Evolutionary conservation across 2,888 invertebrate genomes (phyloP).

Genomic region (Drosophila vallismaia): DNA sequence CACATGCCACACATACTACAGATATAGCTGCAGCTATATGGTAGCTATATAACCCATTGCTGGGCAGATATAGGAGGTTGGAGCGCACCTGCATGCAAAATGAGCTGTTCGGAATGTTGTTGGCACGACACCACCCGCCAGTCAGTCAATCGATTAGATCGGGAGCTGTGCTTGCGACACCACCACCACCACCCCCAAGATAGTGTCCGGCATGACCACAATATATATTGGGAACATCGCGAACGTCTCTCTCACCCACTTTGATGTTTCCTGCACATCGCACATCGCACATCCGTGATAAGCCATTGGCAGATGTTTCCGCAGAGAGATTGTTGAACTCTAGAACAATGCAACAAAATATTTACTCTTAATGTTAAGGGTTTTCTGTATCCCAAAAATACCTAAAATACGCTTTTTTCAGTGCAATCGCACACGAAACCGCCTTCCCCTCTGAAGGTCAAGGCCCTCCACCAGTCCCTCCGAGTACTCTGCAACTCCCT

Average conservation of each 20-base stretch:
- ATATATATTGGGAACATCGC: background rate
- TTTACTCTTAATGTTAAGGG: background rate
- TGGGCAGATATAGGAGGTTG: constrained; percentile 1
- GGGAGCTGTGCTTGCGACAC: background rate
- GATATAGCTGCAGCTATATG: background rate
- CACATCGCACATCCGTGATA: background rate
- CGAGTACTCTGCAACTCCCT: background rate
- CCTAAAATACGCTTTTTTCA: no score
- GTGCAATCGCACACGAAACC: background rate
- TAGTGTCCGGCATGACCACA: constrained; percentile 2
- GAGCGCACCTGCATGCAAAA: constrained; percentile 35
- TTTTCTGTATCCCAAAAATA: background rate
- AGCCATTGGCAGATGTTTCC: constrained; percentile 2
- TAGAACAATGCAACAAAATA: background rate
- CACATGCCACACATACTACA: constrained; percentile 11
- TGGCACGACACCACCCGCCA: constrained; percentile 16
- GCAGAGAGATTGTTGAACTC: constrained; percentile 1
- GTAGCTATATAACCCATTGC: background rate
- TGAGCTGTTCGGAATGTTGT: constrained; percentile 31
- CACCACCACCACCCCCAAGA: background rate
- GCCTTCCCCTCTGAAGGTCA: constrained; percentile 21
- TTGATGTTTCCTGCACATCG: constrained; percentile 1
- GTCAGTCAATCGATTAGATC: constrained; percentile 13
- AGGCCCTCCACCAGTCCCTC: background rate
- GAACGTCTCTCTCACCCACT: background rate